Percentiles rank a stretch among this genome's conserved stretches.
phyloP scores from a whole-genome alignment of 2,113 vertebrate genomes.

The Nyctereutes procyonoides region DNA sequence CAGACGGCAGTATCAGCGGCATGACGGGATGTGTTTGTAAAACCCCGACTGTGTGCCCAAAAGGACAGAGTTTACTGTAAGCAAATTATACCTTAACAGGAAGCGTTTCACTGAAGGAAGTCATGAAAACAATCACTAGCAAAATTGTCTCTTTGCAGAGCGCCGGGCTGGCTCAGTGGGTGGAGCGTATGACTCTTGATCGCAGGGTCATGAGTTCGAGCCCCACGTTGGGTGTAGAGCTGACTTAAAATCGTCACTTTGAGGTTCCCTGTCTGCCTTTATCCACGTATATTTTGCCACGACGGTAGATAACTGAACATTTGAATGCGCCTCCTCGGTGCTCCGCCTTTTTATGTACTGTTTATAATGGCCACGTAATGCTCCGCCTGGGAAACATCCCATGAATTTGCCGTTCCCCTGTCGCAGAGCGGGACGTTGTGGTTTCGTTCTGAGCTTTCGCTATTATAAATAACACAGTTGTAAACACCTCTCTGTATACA shows the following conservation, averaged over 20 bases:
- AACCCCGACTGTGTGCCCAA: not conserved
- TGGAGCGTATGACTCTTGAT: not conserved
- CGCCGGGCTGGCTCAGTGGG: not conserved
- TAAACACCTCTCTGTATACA: not conserved
- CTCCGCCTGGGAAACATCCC: not conserved
- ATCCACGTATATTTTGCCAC: not conserved
- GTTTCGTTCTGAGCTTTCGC: not conserved
- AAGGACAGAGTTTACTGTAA: not conserved
- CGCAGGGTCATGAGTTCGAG: not conserved
- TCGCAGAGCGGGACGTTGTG: not conserved
- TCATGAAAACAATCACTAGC: not conserved
- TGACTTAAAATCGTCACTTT: not conserved
- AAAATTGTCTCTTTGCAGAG: not conserved
- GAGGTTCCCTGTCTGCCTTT: not conserved
- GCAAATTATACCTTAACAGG: not conserved
- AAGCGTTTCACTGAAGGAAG: not conserved
- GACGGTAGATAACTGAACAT: no score
- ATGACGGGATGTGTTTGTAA: accelerated
- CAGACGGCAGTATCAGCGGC: accelerated
- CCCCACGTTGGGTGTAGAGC: not conserved
- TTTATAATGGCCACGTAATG: accelerated
- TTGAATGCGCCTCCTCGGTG: accelerated
- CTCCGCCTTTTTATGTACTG: not conserved
- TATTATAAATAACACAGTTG: not conserved
- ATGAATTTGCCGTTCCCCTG: not conserved